phyloP scores from a whole-genome alignment of 2,113 vertebrate species.

The Aspiorhynchus laticeps region DNA sequence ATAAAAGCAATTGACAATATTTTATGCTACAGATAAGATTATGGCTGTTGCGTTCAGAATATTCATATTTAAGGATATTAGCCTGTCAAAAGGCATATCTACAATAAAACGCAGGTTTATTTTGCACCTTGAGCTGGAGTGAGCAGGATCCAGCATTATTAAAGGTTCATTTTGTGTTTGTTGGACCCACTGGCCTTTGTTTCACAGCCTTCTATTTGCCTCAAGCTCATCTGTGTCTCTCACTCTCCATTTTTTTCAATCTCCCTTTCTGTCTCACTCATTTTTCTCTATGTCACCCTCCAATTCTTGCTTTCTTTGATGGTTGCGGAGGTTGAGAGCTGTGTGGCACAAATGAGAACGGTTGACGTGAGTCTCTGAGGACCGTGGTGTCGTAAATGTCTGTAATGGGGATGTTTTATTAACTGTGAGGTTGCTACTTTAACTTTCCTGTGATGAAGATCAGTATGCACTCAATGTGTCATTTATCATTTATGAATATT shows the following conservation, averaged over 20 bases:
- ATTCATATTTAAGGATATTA: slow-evolving; percentile 8
- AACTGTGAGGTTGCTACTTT: slow-evolving; percentile 7
- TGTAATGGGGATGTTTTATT: not conserved
- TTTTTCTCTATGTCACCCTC: not conserved
- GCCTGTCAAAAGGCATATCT: not conserved
- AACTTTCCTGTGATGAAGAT: slow-evolving; percentile 4
- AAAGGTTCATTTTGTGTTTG: slow-evolving; percentile 30
- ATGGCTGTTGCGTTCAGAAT: not conserved
- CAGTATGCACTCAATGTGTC: slow-evolving; percentile 1
- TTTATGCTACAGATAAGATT: not conserved
- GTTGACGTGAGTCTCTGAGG: slow-evolving; percentile 11
- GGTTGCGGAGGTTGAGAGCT: slow-evolving; percentile 13
- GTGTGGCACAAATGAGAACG: slow-evolving; percentile 2
- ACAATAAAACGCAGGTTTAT: not conserved
- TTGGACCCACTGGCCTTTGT: not conserved
- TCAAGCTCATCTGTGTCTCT: not conserved
- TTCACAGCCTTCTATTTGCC: not conserved
- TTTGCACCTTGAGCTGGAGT: not conserved
- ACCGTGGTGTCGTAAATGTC: not conserved
- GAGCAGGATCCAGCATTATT: not conserved
- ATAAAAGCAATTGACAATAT: not conserved
- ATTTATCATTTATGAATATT: slow-evolving; percentile 32
- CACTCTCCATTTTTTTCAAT: not conserved
- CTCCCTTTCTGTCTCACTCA: slow-evolving; percentile 24
- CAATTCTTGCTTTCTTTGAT: slow-evolving; percentile 23